phyloP scores from a whole-genome alignment of 1,140 invertebrate genomes.

The Saccostrea echinata region DNA sequence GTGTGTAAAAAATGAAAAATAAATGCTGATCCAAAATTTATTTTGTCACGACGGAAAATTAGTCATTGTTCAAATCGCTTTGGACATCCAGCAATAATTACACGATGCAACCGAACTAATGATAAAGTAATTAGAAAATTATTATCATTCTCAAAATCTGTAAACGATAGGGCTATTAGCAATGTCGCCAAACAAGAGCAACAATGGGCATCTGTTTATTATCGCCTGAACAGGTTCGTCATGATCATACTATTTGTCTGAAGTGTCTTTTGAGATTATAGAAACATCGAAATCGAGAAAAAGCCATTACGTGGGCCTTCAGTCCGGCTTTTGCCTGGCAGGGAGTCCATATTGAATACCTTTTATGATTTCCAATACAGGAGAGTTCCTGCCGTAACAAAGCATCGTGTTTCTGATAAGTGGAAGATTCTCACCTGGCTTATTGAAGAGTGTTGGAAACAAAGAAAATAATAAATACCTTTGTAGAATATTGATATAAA shows the following conservation, averaged over 20 bases:
- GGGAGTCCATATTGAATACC: conserved; percentile 36
- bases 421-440: conserved; percentile 29
- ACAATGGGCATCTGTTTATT: conserved; percentile 16
- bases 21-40: conserved; percentile 2
- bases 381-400: conserved; percentile 23
- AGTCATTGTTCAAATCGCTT: background rate
- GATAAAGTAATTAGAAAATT: conserved; percentile 27
- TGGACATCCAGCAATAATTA: background rate
- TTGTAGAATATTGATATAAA: background rate
- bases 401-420: background rate
- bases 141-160: background rate
- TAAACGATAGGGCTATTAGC: background rate
- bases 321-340: background rate
- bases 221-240: background rate
- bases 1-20: background rate
- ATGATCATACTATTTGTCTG: background rate
- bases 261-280: conserved; percentile 35
- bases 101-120: conserved; percentile 17
- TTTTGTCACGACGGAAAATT: conserved; percentile 5
- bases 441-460: background rate
- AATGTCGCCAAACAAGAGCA: background rate
- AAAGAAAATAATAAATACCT: conserved; percentile 12
- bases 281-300: conserved; percentile 23
- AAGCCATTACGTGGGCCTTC: conserved; percentile 7
- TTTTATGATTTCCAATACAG: conserved; percentile 30